Conservation (phyloP, 2,888 invertebrate species). For the Empis livida region DNA sequence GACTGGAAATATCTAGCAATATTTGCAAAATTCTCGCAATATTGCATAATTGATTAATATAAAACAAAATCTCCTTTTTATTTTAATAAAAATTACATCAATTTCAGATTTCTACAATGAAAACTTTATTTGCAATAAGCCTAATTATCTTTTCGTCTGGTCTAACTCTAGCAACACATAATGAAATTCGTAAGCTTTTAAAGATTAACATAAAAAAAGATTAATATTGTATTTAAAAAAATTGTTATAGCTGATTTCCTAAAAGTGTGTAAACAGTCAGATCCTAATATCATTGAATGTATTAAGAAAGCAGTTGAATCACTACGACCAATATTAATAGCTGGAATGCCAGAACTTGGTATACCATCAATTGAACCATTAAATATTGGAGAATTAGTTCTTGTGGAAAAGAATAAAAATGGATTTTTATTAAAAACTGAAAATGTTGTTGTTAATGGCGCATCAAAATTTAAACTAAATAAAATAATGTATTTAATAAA, state of each 20-base stretch:
- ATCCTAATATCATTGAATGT: constrained; percentile 47
- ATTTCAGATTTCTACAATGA: too few relatives aligned
- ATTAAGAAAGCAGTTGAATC: constrained; percentile 46
- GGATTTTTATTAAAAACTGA: constrained; percentile 33
- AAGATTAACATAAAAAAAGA: too few relatives aligned
- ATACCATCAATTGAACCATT: constrained; percentile 62
- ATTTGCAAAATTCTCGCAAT: too few relatives aligned
- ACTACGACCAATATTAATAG: constrained; percentile 43
- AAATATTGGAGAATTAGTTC: constrained; percentile 48
- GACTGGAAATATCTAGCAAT: too few relatives aligned
- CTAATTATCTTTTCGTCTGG: too few relatives aligned
- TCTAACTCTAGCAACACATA: too few relatives aligned
- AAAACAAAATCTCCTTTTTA: too few relatives aligned
- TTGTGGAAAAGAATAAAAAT: constrained; percentile 43
- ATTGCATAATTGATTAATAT: too few relatives aligned
- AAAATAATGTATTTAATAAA: constrained; percentile 36
- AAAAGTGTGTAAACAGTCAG: constrained; percentile 50
- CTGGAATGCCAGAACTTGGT: constrained; percentile 53
- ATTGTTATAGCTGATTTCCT: constrained; percentile 49
- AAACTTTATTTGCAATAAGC: too few relatives aligned
- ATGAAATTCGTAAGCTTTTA: too few relatives aligned
- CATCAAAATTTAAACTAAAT: constrained; percentile 47
- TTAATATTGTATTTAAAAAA: too few relatives aligned
- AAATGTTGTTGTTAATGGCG: constrained; percentile 51
- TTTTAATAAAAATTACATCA: too few relatives aligned